Conservation (phyloP, 2,888 invertebrate species). For the Nebria salina region DNA sequence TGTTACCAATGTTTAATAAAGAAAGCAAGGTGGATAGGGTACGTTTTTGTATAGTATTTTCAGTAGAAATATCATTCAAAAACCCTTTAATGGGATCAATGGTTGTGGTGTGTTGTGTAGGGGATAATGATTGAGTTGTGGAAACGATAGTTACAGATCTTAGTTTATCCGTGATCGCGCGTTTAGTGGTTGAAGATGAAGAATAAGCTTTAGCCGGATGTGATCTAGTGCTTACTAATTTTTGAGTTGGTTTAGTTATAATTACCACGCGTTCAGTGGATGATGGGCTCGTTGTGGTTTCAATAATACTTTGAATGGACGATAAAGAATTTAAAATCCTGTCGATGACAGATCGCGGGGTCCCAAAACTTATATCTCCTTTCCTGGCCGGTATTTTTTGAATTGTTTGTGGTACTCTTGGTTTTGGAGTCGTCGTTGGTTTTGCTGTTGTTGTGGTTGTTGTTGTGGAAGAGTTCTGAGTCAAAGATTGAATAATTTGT, state of each 20-base stretch:
- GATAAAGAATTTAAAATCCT: conserved; percentile 60
- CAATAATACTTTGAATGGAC: conserved; percentile 58
- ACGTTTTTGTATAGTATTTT: conserved; percentile 57
- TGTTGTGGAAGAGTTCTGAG: conserved; percentile 47
- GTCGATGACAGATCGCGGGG: conserved; percentile 58
- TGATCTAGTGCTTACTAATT: conserved; percentile 53
- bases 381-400: conserved; percentile 59
- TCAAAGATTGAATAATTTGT: conserved; percentile 46
- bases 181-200: conserved; percentile 33
- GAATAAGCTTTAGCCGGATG: conserved; percentile 30
- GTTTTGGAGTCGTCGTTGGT: conserved; percentile 57
- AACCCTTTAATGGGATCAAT: conserved; percentile 54
- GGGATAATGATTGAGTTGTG: conserved; percentile 29
- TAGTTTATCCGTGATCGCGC: conserved; percentile 38
- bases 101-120: conserved; percentile 47
- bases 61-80: conserved; percentile 57
- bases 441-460: conserved; percentile 41
- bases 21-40: conserved; percentile 58
- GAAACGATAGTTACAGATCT: conserved; percentile 39
- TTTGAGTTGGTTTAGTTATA: conserved; percentile 52
- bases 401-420: conserved; percentile 60
- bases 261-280: conserved; percentile 49
- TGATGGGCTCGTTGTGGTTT: conserved; percentile 53
- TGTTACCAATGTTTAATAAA: conserved; percentile 61
- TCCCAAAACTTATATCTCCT: conserved; percentile 48